A percentile compares a stretch with the other conserved stretches of the same genome.
Evolutionary conservation across 2,797 vertebrate genomes (phyloP).

Genomic region (Falco rusticolus): DNA sequence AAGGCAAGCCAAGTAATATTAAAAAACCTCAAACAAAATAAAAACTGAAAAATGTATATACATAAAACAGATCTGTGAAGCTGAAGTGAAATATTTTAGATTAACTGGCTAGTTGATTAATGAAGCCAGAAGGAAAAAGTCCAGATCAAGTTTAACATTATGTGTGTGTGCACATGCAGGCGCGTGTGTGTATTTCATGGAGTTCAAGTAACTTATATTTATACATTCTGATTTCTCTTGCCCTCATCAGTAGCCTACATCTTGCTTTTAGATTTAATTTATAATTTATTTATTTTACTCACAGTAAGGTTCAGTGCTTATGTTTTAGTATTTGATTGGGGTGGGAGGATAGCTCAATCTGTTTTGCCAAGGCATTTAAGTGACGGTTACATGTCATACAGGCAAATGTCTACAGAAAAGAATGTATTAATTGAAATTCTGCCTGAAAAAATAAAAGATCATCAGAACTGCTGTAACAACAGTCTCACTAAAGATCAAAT

Average conservation of each 20-base stretch:
- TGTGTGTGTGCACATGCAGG: fast-evolving
- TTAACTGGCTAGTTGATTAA: constrained; percentile 75
- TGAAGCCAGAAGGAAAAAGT: constrained; percentile 68
- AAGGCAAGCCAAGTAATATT: constrained; percentile 52
- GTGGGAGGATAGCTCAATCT: not conserved
- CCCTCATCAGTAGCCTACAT: constrained; percentile 27
- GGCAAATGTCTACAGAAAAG: not conserved
- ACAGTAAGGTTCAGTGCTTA: constrained; percentile 8
- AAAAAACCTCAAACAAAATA: constrained; percentile 71
- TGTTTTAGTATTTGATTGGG: not conserved
- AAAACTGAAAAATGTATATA: constrained; percentile 74
- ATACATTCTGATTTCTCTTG: constrained; percentile 34
- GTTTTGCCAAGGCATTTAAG: not conserved
- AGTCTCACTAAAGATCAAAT: not conserved
- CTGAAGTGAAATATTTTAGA: constrained; percentile 70
- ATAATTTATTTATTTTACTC: constrained; percentile 40
- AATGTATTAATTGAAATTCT: not conserved
- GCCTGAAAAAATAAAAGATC: not conserved
- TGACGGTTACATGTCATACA: not conserved
- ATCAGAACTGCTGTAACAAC: not conserved
- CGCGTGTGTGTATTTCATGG: not conserved
- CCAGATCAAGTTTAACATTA: constrained; percentile 56
- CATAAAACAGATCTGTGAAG: constrained; percentile 76
- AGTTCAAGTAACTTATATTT: constrained; percentile 49
- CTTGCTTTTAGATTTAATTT: constrained; percentile 41